phyloP scores from a whole-genome alignment of 1,140 invertebrate genomes.

The Paramacrobiotus metropolitanus region DNA sequence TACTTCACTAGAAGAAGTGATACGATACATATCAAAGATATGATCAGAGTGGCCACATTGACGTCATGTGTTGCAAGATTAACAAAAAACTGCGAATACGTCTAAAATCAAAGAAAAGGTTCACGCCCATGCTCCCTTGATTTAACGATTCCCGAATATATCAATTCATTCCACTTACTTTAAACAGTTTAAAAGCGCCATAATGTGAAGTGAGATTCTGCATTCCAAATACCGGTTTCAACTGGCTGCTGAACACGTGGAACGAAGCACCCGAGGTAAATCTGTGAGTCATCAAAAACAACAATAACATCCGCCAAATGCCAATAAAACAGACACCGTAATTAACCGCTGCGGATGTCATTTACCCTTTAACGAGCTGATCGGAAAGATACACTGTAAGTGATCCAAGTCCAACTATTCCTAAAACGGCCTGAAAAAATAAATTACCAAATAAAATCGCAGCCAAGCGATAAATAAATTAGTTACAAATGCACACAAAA shows the following conservation, averaged over 20 bases:
- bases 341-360: no score
- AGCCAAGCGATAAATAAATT: not conserved
- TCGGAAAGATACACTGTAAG: not conserved
- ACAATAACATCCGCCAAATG: not conserved
- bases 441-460: no score
- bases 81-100: not conserved
- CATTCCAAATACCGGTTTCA: constrained; percentile 22
- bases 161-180: constrained; percentile 17
- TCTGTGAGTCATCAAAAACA: constrained; percentile 8
- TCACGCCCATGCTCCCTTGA: not conserved
- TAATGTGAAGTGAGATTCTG: constrained; percentile 15
- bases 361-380: not conserved
- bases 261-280: constrained; percentile 24
- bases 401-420: not conserved
- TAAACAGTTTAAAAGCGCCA: constrained; percentile 22
- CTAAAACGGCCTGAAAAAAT: not conserved
- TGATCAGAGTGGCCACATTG: not conserved
- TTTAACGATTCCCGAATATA: not conserved
- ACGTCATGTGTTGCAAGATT: not conserved
- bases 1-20: not conserved
- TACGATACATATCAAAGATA: not conserved
- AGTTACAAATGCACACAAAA: not conserved
- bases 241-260: constrained; percentile 24
- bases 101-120: not conserved
- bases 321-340: not conserved